Conservation (phyloP, 2,113 vertebrate genomes). For the Ia io region DNA sequence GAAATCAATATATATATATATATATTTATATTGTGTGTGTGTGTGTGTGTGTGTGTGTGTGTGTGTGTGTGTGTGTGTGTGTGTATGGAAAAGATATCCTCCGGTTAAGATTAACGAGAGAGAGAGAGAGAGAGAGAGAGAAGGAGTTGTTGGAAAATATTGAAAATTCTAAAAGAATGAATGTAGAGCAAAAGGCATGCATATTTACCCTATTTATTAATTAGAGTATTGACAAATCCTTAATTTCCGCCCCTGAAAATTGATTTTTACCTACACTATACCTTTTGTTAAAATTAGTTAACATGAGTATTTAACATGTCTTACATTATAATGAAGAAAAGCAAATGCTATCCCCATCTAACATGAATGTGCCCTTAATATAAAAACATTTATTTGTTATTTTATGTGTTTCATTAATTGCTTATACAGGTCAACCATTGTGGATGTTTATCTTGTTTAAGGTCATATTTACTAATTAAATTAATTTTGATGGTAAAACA, state of each 20-base stretch:
- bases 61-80: too few relatives aligned
- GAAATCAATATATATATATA: too few relatives aligned
- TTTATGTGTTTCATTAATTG: not conserved
- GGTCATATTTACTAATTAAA: not conserved
- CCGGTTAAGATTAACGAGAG: too few relatives aligned
- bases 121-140: too few relatives aligned
- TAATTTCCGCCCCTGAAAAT: conserved; percentile 5
- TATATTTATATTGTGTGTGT: too few relatives aligned
- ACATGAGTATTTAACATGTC: not conserved
- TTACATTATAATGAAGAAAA: not conserved
- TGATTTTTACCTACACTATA: not conserved
- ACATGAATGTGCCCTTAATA: not conserved
- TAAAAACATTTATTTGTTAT: not conserved
- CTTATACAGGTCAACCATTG: not conserved
- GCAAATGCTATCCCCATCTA: not conserved
- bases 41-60: too few relatives aligned
- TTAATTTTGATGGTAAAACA: not conserved
- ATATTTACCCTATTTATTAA: not conserved
- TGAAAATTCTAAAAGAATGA: not conserved
- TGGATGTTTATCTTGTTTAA: not conserved
- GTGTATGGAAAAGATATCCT: too few relatives aligned
- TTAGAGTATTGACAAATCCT: not conserved
- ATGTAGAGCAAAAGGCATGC: not conserved
- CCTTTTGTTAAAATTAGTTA: not conserved
- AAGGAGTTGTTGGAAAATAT: not conserved